phyloP scores from a whole-genome alignment of 2,113 vertebrate species.

The Dendrocopos noguchii region DNA sequence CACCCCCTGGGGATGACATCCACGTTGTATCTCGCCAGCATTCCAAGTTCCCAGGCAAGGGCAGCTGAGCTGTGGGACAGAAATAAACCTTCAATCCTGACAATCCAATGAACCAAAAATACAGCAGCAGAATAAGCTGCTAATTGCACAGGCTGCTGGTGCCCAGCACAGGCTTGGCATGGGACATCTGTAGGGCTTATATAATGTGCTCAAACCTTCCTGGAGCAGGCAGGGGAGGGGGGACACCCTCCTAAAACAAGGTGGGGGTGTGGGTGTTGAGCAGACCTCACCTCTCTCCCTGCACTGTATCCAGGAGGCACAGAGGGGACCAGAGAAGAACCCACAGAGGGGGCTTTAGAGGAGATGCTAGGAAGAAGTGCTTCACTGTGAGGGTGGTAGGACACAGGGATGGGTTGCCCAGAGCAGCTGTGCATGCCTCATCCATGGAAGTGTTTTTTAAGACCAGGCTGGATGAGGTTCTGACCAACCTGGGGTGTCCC shows the following conservation, averaged over 20 bases:
- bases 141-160: neutral
- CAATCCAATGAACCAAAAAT: constrained; percentile 74
- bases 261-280: fast-evolving
- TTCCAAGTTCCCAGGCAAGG: neutral
- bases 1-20: neutral
- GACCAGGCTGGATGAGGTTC: too few relatives aligned
- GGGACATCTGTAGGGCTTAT: constrained; percentile 20
- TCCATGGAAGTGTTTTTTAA: too few relatives aligned
- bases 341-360: too few relatives aligned
- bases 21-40: fast-evolving
- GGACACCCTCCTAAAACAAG: neutral
- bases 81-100: constrained; percentile 56
- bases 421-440: too few relatives aligned
- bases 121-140: constrained; percentile 39
- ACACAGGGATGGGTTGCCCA: too few relatives aligned
- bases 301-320: fast-evolving
- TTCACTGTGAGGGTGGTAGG: too few relatives aligned
- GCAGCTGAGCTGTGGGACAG: neutral
- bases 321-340: too few relatives aligned
- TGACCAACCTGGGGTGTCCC: too few relatives aligned
- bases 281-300: neutral
- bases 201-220: neutral
- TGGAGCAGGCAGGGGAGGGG: fast-evolving
- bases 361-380: too few relatives aligned
- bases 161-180: neutral